phyloP scores from a whole-genome alignment of 2,797 vertebrate genomes.

The Diplodus puntazzo region DNA sequence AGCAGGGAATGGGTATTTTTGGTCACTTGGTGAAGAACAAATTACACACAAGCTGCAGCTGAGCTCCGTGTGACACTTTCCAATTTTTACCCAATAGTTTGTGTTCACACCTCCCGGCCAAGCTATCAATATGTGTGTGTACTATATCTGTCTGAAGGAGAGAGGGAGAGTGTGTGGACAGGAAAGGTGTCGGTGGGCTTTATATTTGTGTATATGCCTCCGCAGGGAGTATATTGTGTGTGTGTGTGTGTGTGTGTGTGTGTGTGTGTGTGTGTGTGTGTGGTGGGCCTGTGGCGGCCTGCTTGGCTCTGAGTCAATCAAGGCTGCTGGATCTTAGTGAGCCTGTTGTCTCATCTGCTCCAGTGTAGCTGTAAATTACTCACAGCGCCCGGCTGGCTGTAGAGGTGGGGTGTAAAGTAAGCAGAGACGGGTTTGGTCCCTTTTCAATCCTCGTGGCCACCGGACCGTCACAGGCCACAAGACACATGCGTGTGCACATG shows the following conservation, averaged over 20 bases:
- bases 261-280: slow-evolving; percentile 1
- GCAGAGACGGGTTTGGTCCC: slow-evolving; percentile 71
- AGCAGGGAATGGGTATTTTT: slow-evolving; percentile 77
- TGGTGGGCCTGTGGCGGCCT: slow-evolving; percentile 59
- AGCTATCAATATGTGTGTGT: slow-evolving; percentile 72
- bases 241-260: slow-evolving; percentile 5
- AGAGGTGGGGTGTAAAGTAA: slow-evolving; percentile 80
- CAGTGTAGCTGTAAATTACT: slow-evolving; percentile 83
- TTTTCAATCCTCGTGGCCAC: slow-evolving; percentile 58
- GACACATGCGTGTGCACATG: slow-evolving; percentile 10
- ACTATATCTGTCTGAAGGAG: slow-evolving; percentile 29
- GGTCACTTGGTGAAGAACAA: slow-evolving; percentile 68
- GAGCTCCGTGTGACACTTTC: slow-evolving; percentile 81
- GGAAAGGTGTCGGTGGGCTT: slow-evolving; percentile 20
- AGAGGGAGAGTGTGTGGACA: slow-evolving; percentile 41
- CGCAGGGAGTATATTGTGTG: neutral
- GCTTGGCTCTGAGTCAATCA: slow-evolving; percentile 66
- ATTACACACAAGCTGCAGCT: slow-evolving; percentile 81
- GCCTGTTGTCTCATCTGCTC: slow-evolving; percentile 80
- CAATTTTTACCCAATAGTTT: slow-evolving; percentile 80
- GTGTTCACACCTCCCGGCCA: slow-evolving; percentile 81
- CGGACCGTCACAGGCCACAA: slow-evolving; percentile 20
- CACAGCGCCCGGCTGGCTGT: slow-evolving; percentile 62
- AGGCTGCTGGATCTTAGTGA: slow-evolving; percentile 65
- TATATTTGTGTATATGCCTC: slow-evolving; percentile 47